Evolutionary conservation across 2,888 invertebrate species (phyloP).

Genomic region (Spisula solida): DNA sequence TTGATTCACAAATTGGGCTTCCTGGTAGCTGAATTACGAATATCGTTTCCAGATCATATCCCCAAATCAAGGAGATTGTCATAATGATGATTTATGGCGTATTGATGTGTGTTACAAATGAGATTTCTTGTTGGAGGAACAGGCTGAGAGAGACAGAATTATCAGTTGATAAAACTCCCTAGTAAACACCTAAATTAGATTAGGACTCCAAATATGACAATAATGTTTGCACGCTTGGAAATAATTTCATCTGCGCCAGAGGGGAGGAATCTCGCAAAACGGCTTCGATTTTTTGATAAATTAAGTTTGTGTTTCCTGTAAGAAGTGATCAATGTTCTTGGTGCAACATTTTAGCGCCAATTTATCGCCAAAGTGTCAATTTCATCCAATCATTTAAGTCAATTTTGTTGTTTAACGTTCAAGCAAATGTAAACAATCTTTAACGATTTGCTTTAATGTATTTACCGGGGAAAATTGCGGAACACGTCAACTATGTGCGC

Average conservation of each 20-base stretch:
- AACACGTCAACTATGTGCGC: neutral
- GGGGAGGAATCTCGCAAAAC: neutral
- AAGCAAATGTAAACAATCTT: conserved; percentile 1
- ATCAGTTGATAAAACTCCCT: conserved; percentile 28
- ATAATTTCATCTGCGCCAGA: conserved; percentile 36
- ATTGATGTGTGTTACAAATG: neutral
- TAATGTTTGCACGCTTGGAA: conserved; percentile 32
- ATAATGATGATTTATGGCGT: conserved; percentile 12
- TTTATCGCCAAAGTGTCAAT: conserved; percentile 9
- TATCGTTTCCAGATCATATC: neutral
- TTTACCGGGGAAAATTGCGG: neutral
- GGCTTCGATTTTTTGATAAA: conserved; percentile 7
- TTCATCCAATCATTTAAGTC: neutral
- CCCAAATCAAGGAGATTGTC: conserved; percentile 5
- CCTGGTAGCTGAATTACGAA: neutral
- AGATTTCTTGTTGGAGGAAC: neutral
- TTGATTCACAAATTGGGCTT: no score
- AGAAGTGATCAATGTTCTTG: neutral
- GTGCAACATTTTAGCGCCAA: neutral
- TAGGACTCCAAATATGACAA: conserved; percentile 29
- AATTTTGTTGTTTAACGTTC: conserved; percentile 13
- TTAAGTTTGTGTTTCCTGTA: neutral
- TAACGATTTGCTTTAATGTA: conserved; percentile 9
- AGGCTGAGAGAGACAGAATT: conserved; percentile 4
- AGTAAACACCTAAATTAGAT: conserved; percentile 35